Evolutionary conservation across 1,140 invertebrate species (phyloP).

Genomic region (Notospermus geniculatus): DNA sequence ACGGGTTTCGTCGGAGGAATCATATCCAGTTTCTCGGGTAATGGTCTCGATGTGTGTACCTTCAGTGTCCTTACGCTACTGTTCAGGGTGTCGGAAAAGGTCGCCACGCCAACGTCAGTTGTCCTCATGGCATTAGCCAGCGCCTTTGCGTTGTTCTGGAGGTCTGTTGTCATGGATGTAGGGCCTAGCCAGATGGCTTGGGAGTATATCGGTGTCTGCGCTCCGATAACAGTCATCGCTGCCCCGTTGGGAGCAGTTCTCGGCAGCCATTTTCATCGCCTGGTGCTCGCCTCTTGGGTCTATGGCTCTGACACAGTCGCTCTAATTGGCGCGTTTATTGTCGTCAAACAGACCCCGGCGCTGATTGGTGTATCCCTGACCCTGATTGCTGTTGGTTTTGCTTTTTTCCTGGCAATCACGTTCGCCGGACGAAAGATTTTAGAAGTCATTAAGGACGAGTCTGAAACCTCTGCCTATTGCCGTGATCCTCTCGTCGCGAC

Average conservation of each 20-base stretch:
- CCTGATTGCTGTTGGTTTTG: too few species aligned
- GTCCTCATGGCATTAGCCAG: constrained; percentile 42
- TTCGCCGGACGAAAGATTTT: too few species aligned
- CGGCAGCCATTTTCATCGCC: constrained; percentile 46
- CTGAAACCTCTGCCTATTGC: too few species aligned
- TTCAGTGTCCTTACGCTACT: constrained; percentile 39
- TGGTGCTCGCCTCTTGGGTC: constrained; percentile 39
- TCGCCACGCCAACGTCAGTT: constrained; percentile 44
- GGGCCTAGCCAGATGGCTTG: constrained; percentile 36
- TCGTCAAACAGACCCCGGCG: constrained; percentile 11
- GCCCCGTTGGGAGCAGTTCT: constrained; percentile 44
- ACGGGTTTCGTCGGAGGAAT: constrained; percentile 42
- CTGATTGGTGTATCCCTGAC: too few species aligned
- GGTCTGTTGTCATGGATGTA: constrained; percentile 36
- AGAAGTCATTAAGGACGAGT: too few species aligned
- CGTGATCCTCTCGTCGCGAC: too few species aligned
- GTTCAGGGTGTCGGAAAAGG: constrained; percentile 46
- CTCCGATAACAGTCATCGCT: constrained; percentile 36
- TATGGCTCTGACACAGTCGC: constrained; percentile 41
- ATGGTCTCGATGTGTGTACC: constrained; percentile 39
- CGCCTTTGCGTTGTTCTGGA: constrained; percentile 40
- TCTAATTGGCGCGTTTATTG: constrained; percentile 39
- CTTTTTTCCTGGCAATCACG: too few species aligned
- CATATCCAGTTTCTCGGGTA: constrained; percentile 39
- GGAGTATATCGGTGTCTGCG: constrained; percentile 42